Evolutionary conservation across 35 echinoderm and acorn worm genomes (phyloP).

Genomic region (Heliocidaris erythrogramma): DNA sequence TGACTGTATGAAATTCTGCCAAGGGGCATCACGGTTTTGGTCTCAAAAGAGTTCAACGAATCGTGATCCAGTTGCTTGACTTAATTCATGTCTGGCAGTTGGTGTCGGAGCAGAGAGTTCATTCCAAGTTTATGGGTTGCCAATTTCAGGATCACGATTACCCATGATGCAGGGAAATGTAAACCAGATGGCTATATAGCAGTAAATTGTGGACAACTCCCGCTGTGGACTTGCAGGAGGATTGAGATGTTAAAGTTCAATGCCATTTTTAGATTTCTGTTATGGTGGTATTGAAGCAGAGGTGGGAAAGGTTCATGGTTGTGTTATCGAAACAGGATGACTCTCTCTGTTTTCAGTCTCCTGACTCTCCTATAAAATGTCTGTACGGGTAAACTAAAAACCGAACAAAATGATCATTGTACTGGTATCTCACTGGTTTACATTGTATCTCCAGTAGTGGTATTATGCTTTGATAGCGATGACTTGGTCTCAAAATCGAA

Average conservation of each 20-base stretch:
- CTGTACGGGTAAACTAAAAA: too few relatives aligned
- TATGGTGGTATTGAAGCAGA: background rate
- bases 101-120: background rate
- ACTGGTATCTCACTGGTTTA: background rate
- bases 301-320: background rate
- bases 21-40: background rate
- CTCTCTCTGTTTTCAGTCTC: background rate
- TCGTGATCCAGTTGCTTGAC: background rate
- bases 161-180: background rate
- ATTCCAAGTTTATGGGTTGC: background rate
- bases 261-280: background rate
- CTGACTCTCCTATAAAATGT: background rate
- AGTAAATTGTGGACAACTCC: background rate
- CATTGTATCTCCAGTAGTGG: background rate
- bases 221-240: background rate
- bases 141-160: background rate
- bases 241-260: background rate
- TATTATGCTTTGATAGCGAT: too few relatives aligned
- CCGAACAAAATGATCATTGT: background rate
- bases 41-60: background rate
- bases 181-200: background rate
- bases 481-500: too few relatives aligned
- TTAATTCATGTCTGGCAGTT: background rate
- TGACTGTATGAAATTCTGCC: background rate
- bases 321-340: background rate